Base-by-base conservation (phyloP, 2,888 invertebrate species). In the Altica lythri region DNA sequence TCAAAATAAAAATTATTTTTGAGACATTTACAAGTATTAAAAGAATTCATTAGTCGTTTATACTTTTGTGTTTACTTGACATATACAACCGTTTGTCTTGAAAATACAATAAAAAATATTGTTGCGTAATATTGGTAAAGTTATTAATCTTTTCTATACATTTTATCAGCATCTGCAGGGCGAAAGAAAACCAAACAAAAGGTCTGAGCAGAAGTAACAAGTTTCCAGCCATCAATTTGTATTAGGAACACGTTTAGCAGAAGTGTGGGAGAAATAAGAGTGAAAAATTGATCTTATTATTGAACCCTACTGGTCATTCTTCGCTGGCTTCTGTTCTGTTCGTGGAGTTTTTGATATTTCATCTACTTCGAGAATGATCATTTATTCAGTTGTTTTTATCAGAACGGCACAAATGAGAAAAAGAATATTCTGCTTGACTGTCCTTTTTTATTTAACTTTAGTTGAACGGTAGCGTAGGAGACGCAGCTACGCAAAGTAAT, bases 201-300 rank as follows among this genome's bases (percentile, higher is more conserved):
- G 55, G 49, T 30, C 52, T 32, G 34, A 12, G 27, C 44, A 53
- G 55, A 50, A 55, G 59, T 59, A 59, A 57, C 57, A 59, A 61
- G 61, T 54, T 57, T 57, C 53, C 18, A 48, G 59, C 54, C 59
- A 65, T 65, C 65, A 63, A 65, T 65, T 65, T 58, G 63, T 62
- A 65, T 62, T 62, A 60, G 55, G 43, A 53, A 50, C 65, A 65
- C 63, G 65, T 63, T 54, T 54, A 44, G 38, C 53, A 51, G 48
- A 44, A 60, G 61, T 55, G 63, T 48, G 59, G 52, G 53, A 55
- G 55, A 57, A 62, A 63, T 52, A 38, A 25, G 55, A 48, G 51
- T 52, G 56, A 56, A 56, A 54, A 59, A 59, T 59, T 54, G 59
- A 59, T 59, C 56, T 44, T 52, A 59, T 56, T 59, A 54, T 59